phyloP scores from a whole-genome alignment of 2,888 invertebrate genomes.

The Cheilosia impressa region DNA sequence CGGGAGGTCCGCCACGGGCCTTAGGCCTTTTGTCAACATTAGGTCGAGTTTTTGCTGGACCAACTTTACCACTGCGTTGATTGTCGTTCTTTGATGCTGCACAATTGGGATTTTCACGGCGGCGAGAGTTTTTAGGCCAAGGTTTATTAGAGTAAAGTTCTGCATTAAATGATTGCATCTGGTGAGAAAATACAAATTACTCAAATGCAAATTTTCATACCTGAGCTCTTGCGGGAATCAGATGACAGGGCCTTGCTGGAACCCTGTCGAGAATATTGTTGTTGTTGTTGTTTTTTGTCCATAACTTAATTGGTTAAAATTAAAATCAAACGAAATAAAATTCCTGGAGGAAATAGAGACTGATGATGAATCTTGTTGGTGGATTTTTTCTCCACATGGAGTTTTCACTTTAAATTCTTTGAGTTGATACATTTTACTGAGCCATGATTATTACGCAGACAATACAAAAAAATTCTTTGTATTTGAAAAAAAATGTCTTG shows the following conservation, averaged over 20 bases:
- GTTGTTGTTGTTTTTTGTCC: conserved; percentile 91
- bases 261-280: conserved; percentile 87
- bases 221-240: conserved; percentile 91
- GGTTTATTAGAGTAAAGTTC: conserved; percentile 80
- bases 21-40: conserved; percentile 87
- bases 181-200: neutral
- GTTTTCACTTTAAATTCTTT: conserved; percentile 80
- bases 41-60: conserved; percentile 84
- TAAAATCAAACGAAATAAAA: conserved; percentile 65
- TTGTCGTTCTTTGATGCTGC: conserved; percentile 86
- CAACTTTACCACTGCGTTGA: conserved; percentile 87
- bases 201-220: conserved; percentile 83
- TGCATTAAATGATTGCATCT: conserved; percentile 45
- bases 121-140: conserved; percentile 79
- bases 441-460: conserved; percentile 82
- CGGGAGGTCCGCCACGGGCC: conserved; percentile 84
- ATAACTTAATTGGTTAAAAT: conserved; percentile 83
- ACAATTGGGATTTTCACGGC: conserved; percentile 83
- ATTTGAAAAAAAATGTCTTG: conserved; percentile 18
- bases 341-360: conserved; percentile 61
- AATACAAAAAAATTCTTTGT: conserved; percentile 67
- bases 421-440: conserved; percentile 83
- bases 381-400: conserved; percentile 83
- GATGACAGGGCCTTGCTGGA: conserved; percentile 88
- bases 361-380: conserved; percentile 77